Percentiles rank a stretch among this genome's conserved stretches.
These are phyloP conservation scores for Phthorimaea operculella DNA, from an alignment of 1,140 invertebrate genomes.

Conservation along the genomic window DNA sequence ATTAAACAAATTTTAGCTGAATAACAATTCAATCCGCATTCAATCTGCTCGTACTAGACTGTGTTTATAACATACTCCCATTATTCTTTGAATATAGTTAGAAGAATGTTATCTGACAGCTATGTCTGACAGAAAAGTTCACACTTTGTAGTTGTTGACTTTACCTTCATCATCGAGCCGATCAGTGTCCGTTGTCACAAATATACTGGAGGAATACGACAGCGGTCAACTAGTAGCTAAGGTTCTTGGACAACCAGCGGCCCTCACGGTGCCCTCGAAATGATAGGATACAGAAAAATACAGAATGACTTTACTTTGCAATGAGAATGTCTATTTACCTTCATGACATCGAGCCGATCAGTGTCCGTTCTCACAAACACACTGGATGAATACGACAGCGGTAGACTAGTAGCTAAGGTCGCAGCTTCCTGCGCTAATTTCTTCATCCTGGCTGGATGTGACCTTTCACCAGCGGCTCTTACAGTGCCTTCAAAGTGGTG, in stretches of 20 bases:
- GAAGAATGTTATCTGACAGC: too few species aligned
- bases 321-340: too few species aligned
- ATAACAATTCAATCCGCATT: too few species aligned
- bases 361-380: conserved; percentile 97
- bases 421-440: conserved; percentile 95
- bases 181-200: conserved; percentile 95
- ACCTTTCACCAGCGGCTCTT: conserved; percentile 87
- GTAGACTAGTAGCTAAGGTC: conserved; percentile 92
- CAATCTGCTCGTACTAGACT: too few species aligned
- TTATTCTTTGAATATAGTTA: too few species aligned
- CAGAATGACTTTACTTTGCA: too few species aligned
- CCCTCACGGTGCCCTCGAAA: conserved; percentile 89
- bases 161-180: conserved; percentile 96
- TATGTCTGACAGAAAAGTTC: too few species aligned
- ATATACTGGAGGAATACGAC: conserved; percentile 94
- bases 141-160: too few species aligned
- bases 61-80: too few species aligned
- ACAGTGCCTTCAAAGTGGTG: conserved; percentile 94
- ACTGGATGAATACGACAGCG: conserved; percentile 92
- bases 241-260: conserved; percentile 90
- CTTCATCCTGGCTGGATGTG: conserved; percentile 88
- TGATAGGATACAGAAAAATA: conserved; percentile 93
- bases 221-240: conserved; percentile 93
- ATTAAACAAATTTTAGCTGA: too few species aligned
- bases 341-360: conserved; percentile 94